These are phyloP conservation scores for Torymus texanus DNA, from an alignment of 2,888 invertebrate species.

Conservation along the genomic window DNA sequence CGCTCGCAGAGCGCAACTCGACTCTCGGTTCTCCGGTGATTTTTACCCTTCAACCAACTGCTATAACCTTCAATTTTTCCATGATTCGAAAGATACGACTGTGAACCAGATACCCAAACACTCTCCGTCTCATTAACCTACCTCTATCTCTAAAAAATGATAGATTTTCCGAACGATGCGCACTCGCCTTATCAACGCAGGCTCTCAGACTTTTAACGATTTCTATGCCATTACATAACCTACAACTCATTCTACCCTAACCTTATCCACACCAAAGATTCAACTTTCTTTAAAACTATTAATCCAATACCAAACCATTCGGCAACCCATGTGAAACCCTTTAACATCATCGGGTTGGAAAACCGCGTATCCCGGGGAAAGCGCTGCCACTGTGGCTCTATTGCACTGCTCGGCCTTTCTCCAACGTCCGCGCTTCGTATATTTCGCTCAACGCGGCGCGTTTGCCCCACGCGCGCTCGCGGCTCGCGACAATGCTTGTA, in stretches of 20 bases:
- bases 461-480: not conserved
- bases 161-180: slow-evolving; percentile 8
- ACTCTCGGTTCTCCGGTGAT: not conserved
- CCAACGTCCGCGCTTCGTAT: slow-evolving; percentile 36
- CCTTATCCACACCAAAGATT: no score
- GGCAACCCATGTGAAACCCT: no score
- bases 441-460: not conserved
- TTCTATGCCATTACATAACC: no score
- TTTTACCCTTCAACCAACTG: not conserved
- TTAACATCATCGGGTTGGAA: not conserved
- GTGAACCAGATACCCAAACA: not conserved
- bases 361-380: slow-evolving; percentile 27
- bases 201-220: not conserved
- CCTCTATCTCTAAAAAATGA: not conserved
- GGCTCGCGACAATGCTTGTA: not conserved
- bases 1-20: not conserved
- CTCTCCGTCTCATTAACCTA: not conserved
- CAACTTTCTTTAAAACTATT: no score
- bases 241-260: no score
- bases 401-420: slow-evolving; percentile 31
- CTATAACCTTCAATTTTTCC: no score
- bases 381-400: slow-evolving; percentile 22
- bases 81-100: not conserved
- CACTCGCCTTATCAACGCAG: not conserved
- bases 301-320: no score